Evolutionary conservation across 2,888 invertebrate genomes (phyloP).

Genomic region (Eilema sororculum): DNA sequence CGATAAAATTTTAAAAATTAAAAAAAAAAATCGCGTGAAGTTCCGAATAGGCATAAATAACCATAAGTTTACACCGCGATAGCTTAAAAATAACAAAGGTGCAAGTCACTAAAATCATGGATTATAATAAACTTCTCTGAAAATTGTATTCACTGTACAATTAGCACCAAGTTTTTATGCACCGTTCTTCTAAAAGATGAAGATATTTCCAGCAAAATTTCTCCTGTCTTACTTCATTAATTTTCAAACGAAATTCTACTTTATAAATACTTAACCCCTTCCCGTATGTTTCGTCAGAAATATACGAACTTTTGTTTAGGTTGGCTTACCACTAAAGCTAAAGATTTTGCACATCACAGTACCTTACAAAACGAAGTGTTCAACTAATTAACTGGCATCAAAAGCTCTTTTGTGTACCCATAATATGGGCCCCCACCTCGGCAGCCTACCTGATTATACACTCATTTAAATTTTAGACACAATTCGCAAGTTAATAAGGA

Average conservation of each 20-base stretch:
- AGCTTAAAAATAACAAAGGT: no score
- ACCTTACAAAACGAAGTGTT: conserved; percentile 50
- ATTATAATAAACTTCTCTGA: no score
- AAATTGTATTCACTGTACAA: no score
- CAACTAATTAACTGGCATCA: conserved; percentile 65
- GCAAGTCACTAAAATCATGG: no score
- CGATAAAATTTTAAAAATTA: no score
- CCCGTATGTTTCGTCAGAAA: neutral
- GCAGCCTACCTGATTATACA: conserved; percentile 20
- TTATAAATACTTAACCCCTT: conserved; percentile 4
- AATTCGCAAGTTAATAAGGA: conserved; percentile 29
- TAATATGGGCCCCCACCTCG: conserved; percentile 40
- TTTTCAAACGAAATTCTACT: conserved; percentile 7
- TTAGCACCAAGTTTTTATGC: no score
- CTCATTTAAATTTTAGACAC: conserved; percentile 35
- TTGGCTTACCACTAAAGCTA: conserved; percentile 9
- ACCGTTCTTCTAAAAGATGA: neutral
- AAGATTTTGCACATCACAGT: conserved; percentile 33
- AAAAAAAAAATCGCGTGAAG: no score
- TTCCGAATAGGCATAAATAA: no score
- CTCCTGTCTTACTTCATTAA: neutral
- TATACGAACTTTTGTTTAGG: neutral
- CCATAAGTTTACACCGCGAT: no score
- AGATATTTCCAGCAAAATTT: neutral
- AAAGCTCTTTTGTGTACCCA: conserved; percentile 54